Evolutionary conservation across 2,797 vertebrate genomes (phyloP), one percentile per base, ranked within the genome.

Genomic region (Gymnothorax reevesii): DNA sequence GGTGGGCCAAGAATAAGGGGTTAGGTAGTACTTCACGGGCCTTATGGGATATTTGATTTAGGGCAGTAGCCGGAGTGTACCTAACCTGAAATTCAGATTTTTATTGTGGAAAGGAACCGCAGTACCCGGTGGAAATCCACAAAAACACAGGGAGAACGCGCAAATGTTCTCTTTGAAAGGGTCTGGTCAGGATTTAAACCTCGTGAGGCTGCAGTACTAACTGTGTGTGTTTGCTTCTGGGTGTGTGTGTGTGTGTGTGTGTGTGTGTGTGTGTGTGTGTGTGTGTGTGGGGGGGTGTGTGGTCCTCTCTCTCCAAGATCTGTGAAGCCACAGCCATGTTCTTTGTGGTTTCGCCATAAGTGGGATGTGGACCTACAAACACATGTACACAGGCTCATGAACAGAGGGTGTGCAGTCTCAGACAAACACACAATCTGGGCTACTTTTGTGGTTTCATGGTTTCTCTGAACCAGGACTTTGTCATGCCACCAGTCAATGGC

Each of bases 291-390:
- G 15, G 59, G 33, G 75, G 86, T 87, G 82, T 79, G 75, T 4
- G 42, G 15, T 17, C 75, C 42, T 42, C 20, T 55, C 42, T 66
- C 55, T 49, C 91, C 82, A 87, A 90, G 93, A 93, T 94, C 94
- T 88, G 84, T 12, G 86, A 88, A 93, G 89, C 94, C 94, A 87
- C 95, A 96, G 94, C 86, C 93, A 92, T 92, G 89, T 91, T 87
- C 92, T 91, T 87, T 95, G 95, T 92, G 95, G 95, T 94, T 93
- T 90, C 42, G 90, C 92, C 94, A 89, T 89, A 91, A 88, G 91
- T 62, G 88, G 88, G 91, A 88, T 88, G 89, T 10, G 25, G 27
- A 64, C 57, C 8, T 13, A 59, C 57, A 60, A 8, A 59, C 57
- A 59, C 57, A 59, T 15, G 20, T 20, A 20, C 20, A 64, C 62